Conservation (phyloP, 2,888 invertebrate species). For the Gastracanthus pulcherrimus region DNA sequence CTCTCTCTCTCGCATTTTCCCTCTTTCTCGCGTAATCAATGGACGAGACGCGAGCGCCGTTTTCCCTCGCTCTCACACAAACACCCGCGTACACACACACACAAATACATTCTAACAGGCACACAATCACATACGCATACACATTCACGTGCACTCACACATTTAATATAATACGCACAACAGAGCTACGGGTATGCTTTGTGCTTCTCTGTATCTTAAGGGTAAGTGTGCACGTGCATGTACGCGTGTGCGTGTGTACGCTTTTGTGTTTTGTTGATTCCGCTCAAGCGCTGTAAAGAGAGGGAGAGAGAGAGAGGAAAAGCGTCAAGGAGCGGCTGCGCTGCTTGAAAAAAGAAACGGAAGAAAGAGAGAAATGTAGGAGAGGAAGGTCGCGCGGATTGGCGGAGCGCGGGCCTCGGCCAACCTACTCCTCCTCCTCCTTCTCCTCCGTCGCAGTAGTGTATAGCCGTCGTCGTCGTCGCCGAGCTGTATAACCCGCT, state of each 20-base stretch:
- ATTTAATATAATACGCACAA: no score
- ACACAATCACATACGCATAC: no score
- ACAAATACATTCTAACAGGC: no score
- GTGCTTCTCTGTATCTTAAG: no score
- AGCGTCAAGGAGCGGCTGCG: slow-evolving; percentile 29
- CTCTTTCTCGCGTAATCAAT: slow-evolving; percentile 78
- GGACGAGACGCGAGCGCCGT: slow-evolving; percentile 62
- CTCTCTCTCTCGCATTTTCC: slow-evolving; percentile 69
- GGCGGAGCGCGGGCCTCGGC: slow-evolving; percentile 24
- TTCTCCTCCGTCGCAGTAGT: no score
- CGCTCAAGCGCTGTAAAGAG: slow-evolving; percentile 28
- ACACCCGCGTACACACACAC: no score
- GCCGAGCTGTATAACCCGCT: slow-evolving; percentile 33
- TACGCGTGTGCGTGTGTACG: background rate
- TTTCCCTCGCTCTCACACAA: slow-evolving; percentile 36
- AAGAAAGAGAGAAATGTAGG: slow-evolving; percentile 29
- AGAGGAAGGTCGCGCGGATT: slow-evolving; percentile 47
- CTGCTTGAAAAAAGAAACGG: no score
- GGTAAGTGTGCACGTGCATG: background rate
- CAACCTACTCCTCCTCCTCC: slow-evolving; percentile 14
- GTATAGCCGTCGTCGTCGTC: slow-evolving; percentile 32
- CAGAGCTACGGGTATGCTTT: no score
- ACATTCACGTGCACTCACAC: no score
- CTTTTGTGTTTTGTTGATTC: slow-evolving; percentile 28
- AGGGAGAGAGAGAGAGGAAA: no score